Evolutionary conservation across 1,140 invertebrate species (phyloP), one percentile per base, ranked within the genome.

Genomic region (Leguminivora glycinivorella): DNA sequence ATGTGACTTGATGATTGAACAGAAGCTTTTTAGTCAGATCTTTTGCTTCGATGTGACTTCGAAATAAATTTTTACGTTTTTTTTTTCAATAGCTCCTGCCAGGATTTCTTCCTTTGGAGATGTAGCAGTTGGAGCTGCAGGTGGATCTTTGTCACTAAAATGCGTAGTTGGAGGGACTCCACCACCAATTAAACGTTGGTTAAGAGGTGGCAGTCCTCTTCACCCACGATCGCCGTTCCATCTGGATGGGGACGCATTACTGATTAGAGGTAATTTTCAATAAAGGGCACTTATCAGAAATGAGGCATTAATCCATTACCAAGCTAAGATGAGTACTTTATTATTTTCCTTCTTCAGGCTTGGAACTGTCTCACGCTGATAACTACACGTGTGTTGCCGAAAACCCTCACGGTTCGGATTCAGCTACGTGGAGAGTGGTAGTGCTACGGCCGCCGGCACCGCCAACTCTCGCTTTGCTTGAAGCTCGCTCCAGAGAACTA

Each of bases 341-440:
- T 43, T n/a, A 43, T 14, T 43, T 71, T 67, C 19, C 56, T 70
- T 68, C 68, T 72, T 68, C 74, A 92, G 92, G 79, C 77, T 79
- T 92, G 31, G 94, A 94, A 72, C 88, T 93, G 56, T 93, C 93
- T 38, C 92, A 95, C 29, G 94, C 95, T 56, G 97, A 97, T 52
- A 97, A 98, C 90, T 98, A 97, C 83, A 95, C 96, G 5, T 98
- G 97, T 82, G 93, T 94, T n/a, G 96, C 95, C 12, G 95, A 95
- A 78, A 98, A 98, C 88, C 93, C 95, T 31, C 96, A 96, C 84
- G 97, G 97, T 0, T 94, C 94, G 68, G 97, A 98, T 87, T 94
- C 95, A 40, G 95, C 97, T 58, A 95, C 94, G 0, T 97, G 97
- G 90, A 93, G 94, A 14, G 90, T 98, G 17, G 93, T 95, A 71